Evolutionary conservation across 2,113 vertebrate genomes (phyloP).

Genomic region (Nettapus auritus): DNA sequence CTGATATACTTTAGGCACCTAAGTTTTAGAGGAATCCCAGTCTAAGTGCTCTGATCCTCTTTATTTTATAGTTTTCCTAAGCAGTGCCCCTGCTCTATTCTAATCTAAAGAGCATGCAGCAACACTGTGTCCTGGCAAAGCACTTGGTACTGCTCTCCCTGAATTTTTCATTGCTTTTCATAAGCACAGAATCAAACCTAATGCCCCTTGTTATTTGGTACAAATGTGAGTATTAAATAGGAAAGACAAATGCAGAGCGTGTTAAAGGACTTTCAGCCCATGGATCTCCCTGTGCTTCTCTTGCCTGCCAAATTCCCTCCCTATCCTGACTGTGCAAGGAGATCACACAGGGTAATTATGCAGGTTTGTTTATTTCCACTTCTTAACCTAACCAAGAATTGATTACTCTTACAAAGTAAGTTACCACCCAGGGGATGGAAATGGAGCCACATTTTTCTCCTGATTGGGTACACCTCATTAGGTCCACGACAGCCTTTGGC

Average conservation of each 20-base stretch:
- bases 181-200: not conserved
- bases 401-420: not conserved
- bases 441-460: not conserved
- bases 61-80: not conserved
- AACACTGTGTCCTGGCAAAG: not conserved
- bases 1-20: not conserved
- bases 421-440: not conserved
- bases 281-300: not conserved
- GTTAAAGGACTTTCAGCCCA: not conserved
- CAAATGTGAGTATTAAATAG: not conserved
- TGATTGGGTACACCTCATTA: slow-evolving; percentile 48
- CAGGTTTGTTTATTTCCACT: not conserved
- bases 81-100: not conserved
- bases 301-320: not conserved
- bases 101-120: not conserved
- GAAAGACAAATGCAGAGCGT: not conserved
- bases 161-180: not conserved
- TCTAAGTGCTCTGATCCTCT: not conserved
- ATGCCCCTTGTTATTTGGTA: not conserved
- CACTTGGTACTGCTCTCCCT: not conserved
- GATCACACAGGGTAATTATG: not conserved
- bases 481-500: not conserved
- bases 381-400: not conserved
- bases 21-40: not conserved
- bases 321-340: not conserved